Conservation (phyloP, 2,888 invertebrate genomes). For the Xestia rhomboidea region DNA sequence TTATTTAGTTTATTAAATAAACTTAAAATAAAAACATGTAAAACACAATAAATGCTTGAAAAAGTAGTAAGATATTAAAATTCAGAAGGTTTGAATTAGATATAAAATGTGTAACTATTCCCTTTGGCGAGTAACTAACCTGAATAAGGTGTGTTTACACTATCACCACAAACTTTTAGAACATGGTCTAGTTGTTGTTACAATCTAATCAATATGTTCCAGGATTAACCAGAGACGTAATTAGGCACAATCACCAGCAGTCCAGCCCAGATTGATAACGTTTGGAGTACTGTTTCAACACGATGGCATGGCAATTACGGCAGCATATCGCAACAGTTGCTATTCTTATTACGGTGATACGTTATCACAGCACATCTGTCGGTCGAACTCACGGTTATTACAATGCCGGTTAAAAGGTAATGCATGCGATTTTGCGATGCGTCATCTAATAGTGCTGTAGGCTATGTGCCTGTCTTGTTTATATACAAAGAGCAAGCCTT, state of each 20-base stretch:
- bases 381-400: conserved; percentile 65
- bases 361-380: conserved; percentile 83
- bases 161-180: background rate
- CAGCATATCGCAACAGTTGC: conserved; percentile 70
- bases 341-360: conserved; percentile 84
- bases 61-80: background rate
- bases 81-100: too few species aligned
- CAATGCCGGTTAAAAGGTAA: conserved; percentile 47
- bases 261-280: conserved; percentile 63
- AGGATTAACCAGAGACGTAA: conserved; percentile 63
- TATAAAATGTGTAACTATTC: background rate
- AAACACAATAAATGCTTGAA: background rate
- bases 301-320: conserved; percentile 61
- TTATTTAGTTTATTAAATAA: too few species aligned
- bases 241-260: conserved; percentile 54
- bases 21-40: too few species aligned
- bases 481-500: conserved; percentile 23
- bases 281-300: conserved; percentile 68
- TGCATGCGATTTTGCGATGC: conserved; percentile 52
- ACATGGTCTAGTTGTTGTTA: conserved; percentile 22
- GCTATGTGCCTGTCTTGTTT: conserved; percentile 27
- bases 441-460: conserved; percentile 43
- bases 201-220: conserved; percentile 55
- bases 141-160: background rate
- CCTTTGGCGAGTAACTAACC: background rate